Percentiles rank a stretch among this genome's conserved stretches.
These are phyloP conservation scores for Biston betularia DNA, from an alignment of 2,888 invertebrate genomes.

Conservation along the genomic window DNA sequence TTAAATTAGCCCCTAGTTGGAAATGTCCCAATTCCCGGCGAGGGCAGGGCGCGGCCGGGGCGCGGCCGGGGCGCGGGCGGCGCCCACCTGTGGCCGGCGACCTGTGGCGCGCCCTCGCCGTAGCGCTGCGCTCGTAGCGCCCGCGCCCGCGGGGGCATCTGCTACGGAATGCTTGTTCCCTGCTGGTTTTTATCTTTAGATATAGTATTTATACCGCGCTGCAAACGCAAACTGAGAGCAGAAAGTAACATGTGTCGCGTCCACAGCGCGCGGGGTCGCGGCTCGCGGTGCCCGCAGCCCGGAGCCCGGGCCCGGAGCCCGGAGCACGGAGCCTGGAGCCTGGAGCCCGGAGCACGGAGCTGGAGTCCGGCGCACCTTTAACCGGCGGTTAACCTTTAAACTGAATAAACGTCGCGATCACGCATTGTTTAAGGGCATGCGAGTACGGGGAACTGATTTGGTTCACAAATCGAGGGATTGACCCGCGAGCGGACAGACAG, in stretches of 20 bases:
- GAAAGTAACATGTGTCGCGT: too few relatives aligned
- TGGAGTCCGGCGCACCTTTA: too few relatives aligned
- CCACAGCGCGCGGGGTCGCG: too few relatives aligned
- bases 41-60: slow-evolving; percentile 22
- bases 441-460: slow-evolving; percentile 25
- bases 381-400: slow-evolving; percentile 27
- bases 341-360: too few relatives aligned
- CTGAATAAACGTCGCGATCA: slow-evolving; percentile 23
- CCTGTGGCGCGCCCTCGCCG: slow-evolving; percentile 53
- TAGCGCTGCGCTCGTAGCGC: slow-evolving; percentile 36
- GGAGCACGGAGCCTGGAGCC: too few relatives aligned
- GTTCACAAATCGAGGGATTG: slow-evolving; percentile 21
- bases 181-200: background rate
- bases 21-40: slow-evolving; percentile 28
- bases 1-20: slow-evolving; percentile 40
- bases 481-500: too few relatives aligned
- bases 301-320: too few relatives aligned
- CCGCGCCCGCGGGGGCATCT: slow-evolving; percentile 1
- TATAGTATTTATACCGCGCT: background rate
- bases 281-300: too few relatives aligned
- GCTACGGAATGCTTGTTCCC: slow-evolving; percentile 15
- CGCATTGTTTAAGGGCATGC: slow-evolving; percentile 32
- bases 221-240: background rate
- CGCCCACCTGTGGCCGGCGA: slow-evolving; percentile 57
- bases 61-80: slow-evolving; percentile 21